Evolutionary conservation across 1,140 invertebrate species (phyloP).

Genomic region (Neodiprion fabricii): DNA sequence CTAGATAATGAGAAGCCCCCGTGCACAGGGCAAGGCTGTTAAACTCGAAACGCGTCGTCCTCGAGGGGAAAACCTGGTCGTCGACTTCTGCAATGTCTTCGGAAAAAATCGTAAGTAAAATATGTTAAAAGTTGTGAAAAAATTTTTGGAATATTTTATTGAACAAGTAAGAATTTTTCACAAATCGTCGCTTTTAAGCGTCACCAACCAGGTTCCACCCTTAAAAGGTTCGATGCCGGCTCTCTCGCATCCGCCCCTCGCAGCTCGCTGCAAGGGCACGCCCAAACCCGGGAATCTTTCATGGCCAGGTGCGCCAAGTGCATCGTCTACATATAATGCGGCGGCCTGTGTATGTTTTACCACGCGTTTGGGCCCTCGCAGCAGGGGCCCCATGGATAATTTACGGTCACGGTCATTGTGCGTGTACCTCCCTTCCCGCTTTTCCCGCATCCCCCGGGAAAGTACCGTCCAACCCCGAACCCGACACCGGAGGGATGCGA

Average conservation of each 20-base stretch:
- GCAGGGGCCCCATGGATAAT: constrained; percentile 34
- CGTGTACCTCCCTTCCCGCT: not conserved
- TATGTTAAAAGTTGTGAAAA: no score
- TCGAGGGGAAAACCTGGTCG: no score
- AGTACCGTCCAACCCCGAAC: not conserved
- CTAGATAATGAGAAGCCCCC: no score
- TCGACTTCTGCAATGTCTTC: no score
- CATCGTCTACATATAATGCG: constrained; percentile 12
- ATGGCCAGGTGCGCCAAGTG: constrained; percentile 37
- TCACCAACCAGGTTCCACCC: not conserved
- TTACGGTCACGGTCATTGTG: constrained; percentile 2
- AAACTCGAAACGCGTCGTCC: no score
- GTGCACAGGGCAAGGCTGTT: no score
- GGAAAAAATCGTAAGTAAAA: no score
- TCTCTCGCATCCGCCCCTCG: constrained; percentile 2
- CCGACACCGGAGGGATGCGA: not conserved
- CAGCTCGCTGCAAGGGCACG: constrained; percentile 17
- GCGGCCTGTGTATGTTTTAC: constrained; percentile 10
- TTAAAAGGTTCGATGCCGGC: not conserved
- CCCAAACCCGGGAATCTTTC: constrained; percentile 35
- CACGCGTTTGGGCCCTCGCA: constrained; percentile 27
- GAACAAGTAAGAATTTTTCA: no score
- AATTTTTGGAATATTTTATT: no score
- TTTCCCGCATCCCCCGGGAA: not conserved
- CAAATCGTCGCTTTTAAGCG: no score